Conservation (phyloP, 2,888 invertebrate species). For the Pollenia angustigena region DNA sequence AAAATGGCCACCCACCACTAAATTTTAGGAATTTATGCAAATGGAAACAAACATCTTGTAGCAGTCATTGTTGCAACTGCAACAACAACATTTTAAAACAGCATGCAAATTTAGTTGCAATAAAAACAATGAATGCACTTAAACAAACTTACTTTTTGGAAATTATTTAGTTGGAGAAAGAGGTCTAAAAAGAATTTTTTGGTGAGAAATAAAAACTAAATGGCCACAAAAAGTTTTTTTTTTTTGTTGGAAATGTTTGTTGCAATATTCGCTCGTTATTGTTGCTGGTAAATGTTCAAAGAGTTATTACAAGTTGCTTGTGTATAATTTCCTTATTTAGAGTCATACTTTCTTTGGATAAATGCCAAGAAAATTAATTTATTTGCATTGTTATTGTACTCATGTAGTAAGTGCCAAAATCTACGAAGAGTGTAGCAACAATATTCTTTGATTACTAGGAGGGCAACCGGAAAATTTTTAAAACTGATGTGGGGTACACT, state of each 20-base stretch:
- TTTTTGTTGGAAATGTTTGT: not conserved
- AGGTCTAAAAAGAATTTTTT: constrained; percentile 24
- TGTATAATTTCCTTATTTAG: constrained; percentile 72
- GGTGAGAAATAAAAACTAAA: constrained; percentile 16
- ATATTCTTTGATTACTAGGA: not conserved
- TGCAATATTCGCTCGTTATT: constrained; percentile 20
- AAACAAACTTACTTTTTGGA: constrained; percentile 20
- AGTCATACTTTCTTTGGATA: constrained; percentile 69
- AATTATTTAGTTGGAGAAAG: constrained; percentile 20
- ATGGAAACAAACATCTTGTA: constrained; percentile 55
- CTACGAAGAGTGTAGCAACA: constrained; percentile 3
- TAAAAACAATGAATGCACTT: constrained; percentile 56
- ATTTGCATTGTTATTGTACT: constrained; percentile 70
- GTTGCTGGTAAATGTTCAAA: constrained; percentile 51
- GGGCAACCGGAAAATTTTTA: not conserved
- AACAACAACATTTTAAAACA: constrained; percentile 34
- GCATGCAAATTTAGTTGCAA: constrained; percentile 48
- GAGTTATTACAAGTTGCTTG: constrained; percentile 66
- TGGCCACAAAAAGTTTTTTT: constrained; percentile 7
- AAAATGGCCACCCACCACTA: constrained; percentile 33
- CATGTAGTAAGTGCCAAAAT: constrained; percentile 68
- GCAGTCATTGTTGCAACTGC: constrained; percentile 25
- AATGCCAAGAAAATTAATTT: constrained; percentile 72
- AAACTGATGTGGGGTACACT: no score
- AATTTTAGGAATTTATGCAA: constrained; percentile 52